Percentiles rank a stretch among this genome's conserved stretches.
phyloP scores from a whole-genome alignment of 2,113 vertebrate genomes.

The Nyctereutes procyonoides region DNA sequence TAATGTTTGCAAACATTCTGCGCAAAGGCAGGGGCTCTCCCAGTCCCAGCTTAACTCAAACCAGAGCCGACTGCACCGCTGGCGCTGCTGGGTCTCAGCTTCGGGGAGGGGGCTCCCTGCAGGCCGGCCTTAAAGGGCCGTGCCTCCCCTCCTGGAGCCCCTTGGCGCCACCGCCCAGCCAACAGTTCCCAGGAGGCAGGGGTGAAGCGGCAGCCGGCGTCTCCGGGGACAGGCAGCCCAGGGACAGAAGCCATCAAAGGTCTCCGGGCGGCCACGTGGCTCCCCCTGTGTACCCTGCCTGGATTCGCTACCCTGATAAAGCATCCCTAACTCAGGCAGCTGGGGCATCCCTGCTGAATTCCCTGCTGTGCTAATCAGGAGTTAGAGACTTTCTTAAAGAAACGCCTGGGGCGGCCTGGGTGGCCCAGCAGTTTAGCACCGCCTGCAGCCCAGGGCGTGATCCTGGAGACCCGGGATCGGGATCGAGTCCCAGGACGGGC shows the following conservation, averaged over 20 bases:
- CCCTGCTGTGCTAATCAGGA: background rate
- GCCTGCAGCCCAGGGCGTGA: too few species aligned
- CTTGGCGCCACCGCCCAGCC: background rate
- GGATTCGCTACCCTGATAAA: background rate
- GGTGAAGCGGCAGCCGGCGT: background rate
- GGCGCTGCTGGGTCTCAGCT: background rate
- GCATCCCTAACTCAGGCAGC: background rate
- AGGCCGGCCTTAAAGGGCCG: background rate
- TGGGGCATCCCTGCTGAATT: background rate
- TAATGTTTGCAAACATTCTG: constrained; percentile 27
- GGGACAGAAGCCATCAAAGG: background rate
- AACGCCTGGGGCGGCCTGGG: background rate
- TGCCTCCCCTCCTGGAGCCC: background rate
- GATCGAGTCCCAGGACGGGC: too few species aligned
- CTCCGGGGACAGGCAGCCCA: background rate
- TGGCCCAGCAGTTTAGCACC: too few species aligned
- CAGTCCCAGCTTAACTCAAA: background rate
- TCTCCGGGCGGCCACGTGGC: background rate
- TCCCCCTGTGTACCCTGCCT: background rate
- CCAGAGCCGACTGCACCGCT: background rate
- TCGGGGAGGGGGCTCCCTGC: background rate
- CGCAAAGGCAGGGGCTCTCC: constrained; percentile 5
- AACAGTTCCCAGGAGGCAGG: background rate
- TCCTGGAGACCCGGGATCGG: too few species aligned
- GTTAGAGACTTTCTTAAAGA: background rate